Base-by-base conservation (phyloP, 2,888 invertebrate species). In the Acronicta psi region DNA sequence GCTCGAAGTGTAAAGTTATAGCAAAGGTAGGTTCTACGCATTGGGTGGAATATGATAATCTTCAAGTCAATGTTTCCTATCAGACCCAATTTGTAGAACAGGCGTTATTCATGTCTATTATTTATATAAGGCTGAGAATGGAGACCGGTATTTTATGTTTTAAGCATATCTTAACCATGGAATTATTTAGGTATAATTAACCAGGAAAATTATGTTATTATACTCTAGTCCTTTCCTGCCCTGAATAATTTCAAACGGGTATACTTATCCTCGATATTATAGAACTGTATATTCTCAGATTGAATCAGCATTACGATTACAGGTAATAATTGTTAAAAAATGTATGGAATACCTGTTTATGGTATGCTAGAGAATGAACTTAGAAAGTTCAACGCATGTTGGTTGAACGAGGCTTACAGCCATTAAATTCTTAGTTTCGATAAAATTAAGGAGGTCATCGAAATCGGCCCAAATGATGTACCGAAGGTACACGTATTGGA, bases 141-240 rank as follows among this genome's bases (percentile, higher is more conserved):
- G 42, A 50, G 47, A 56, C 38, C 51, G 49, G 46, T 49, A 23
- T 59, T 63, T n/a, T n/a, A n/a, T 50, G 41, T 50, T 60, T 20
- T 34, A 50, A 53, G 58, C 73, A 74, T 75, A 74, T 75, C 75
- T 59, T 37, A 47, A 63, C 60, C 54, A 20, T 61, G 57, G 52
- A 70, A 68, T 70, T 70, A 69, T 69, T 71, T 59, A 53, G 71
- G 44, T 52, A 34, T 37, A 34, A 54, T 57, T 59, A 18, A 41
- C 40, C 49, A 60, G 73, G 73, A 75, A 59, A 73, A 68, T 70
- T 59, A 53, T 63, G 49, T 68, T 57, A 47, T 61, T 60, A 65
- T 60, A 60, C 60, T 74, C 75, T 75, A 75, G 77, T 76, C 75
- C 62, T 64, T 56, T 75, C 62, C 63, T 47, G 54, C 46, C 51